Evolutionary conservation across 2,113 vertebrate genomes (phyloP).

Genomic region (Pachycephala philippinensis): DNA sequence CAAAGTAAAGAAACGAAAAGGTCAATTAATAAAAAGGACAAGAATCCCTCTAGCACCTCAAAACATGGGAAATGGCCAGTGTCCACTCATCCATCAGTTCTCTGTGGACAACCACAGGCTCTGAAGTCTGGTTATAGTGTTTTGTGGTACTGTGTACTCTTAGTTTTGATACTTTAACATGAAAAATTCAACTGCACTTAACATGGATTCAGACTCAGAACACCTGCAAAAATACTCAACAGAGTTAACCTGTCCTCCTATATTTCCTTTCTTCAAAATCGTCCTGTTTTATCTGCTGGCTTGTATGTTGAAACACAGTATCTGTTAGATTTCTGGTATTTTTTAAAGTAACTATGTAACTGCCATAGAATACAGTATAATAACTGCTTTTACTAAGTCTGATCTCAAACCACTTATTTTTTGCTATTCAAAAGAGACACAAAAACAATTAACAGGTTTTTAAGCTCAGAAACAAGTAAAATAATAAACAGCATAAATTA

Average conservation of each 20-base stretch:
- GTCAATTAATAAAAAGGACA: background rate
- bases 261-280: background rate
- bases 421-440: background rate
- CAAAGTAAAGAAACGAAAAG: background rate
- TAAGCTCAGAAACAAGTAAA: conserved; percentile 13
- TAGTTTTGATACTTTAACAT: background rate
- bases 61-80: background rate
- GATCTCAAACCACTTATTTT: background rate
- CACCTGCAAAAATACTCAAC: background rate
- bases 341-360: background rate
- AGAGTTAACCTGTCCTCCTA: background rate
- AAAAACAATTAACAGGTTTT: background rate
- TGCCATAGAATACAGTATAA: background rate
- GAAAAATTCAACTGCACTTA: background rate
- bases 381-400: background rate
- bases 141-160: background rate
- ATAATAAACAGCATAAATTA: conserved; percentile 2
- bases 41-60: background rate
- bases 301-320: background rate
- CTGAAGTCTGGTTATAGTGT: background rate
- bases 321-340: background rate
- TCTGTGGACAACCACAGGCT: background rate
- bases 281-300: background rate
- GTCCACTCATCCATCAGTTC: background rate
- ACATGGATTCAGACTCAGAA: background rate